These are phyloP conservation scores for Porites evermanni DNA, from an alignment of 92 coral and sea anemone species.

Conservation along the genomic window DNA sequence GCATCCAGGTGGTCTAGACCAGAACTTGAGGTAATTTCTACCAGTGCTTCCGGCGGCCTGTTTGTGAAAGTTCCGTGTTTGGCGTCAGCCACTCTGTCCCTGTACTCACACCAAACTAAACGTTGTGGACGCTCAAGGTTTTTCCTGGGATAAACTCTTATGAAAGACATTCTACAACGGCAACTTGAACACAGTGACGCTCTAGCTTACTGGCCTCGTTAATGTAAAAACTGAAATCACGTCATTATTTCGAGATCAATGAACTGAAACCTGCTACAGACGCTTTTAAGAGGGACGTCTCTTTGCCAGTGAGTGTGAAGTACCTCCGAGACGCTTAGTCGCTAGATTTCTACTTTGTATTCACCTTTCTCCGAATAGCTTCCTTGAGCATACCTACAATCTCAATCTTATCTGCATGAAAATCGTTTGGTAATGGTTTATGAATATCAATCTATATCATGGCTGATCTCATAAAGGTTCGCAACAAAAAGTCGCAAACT, in stretches of 20 bases:
- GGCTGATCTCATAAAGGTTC: no score
- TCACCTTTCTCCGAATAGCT: not conserved
- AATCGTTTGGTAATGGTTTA: not conserved
- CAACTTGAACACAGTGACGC: no score
- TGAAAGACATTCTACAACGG: no score
- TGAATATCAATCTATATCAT: no score
- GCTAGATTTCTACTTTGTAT: no score
- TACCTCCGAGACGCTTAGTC: not conserved
- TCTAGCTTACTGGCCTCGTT: no score
- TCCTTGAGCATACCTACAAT: not conserved
- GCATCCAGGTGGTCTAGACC: conserved; percentile 30
- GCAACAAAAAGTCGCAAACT: no score
- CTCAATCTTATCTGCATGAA: not conserved
- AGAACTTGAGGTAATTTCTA: not conserved
- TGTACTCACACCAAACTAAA: no score
- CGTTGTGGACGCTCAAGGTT: no score
- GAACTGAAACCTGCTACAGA: not conserved
- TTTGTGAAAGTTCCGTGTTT: no score
- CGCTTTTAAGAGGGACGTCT: not conserved
- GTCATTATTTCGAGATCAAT: not conserved
- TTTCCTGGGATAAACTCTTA: no score
- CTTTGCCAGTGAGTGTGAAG: not conserved
- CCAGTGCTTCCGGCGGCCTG: not conserved
- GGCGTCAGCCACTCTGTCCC: not conserved
- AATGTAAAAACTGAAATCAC: not conserved